Percentiles rank a stretch among this genome's conserved stretches.
phyloP scores from a whole-genome alignment of 2,888 invertebrate species.

The Gasteruption jaculator region DNA sequence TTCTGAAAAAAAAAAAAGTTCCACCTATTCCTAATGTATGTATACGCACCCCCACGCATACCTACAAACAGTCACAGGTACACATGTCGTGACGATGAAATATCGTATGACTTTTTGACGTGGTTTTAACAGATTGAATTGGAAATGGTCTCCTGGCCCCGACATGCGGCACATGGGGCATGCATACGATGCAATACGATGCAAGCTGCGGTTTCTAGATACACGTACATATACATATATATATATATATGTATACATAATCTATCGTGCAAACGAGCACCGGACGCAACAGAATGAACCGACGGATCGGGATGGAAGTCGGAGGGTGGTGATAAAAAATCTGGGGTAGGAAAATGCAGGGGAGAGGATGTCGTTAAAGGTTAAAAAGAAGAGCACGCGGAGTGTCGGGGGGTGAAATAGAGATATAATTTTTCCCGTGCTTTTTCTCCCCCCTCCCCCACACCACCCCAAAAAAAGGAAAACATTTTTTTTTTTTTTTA shows the following conservation, averaged over 20 bases:
- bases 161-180: conserved; percentile 40
- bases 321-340: too few species aligned
- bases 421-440: not conserved
- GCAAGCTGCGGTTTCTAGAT: conserved; percentile 11
- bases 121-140: conserved; percentile 49
- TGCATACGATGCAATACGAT: conserved; percentile 15
- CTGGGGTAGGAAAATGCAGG: too few species aligned
- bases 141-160: conserved; percentile 45
- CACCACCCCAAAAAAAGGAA: conserved; percentile 19
- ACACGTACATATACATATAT: conserved; percentile 1
- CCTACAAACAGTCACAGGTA: too few species aligned
- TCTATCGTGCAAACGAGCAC: too few species aligned
- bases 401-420: conserved; percentile 1
- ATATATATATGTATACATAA: conserved; percentile 7
- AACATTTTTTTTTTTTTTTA: conserved; percentile 38
- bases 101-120: conserved; percentile 49
- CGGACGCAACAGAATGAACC: too few species aligned
- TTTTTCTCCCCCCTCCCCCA: conserved; percentile 4
- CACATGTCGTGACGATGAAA: conserved; percentile 39
- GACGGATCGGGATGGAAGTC: too few species aligned
- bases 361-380: too few species aligned
- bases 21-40: too few species aligned
- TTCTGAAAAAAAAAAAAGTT: too few species aligned
- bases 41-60: too few species aligned
- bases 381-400: too few species aligned